These are phyloP conservation scores for Diabrotica undecimpunctata DNA, from an alignment of 1,140 invertebrate species.

Conservation along the genomic window DNA sequence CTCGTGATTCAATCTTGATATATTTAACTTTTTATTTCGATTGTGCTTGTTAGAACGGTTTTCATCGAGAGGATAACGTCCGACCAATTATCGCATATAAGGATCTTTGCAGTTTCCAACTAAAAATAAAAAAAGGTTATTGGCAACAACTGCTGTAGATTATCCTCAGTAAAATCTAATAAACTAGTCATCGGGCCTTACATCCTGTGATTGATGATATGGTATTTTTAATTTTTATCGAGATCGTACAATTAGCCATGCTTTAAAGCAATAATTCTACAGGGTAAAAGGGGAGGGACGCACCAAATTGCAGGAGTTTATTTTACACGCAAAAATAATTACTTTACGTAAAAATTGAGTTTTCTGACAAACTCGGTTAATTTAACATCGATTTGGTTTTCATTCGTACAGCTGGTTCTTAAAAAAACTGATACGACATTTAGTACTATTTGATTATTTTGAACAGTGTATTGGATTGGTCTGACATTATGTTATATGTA, in stretches of 20 bases:
- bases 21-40: neutral
- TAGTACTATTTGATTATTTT: too few species aligned
- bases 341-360: too few species aligned
- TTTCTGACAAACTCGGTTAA: too few species aligned
- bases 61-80: too few species aligned
- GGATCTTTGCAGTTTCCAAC: neutral
- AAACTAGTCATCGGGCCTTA: slow-evolving; percentile 10
- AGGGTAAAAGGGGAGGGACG: too few species aligned
- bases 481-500: too few species aligned
- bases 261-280: neutral
- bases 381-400: too few species aligned
- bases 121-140: neutral
- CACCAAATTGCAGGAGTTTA: too few species aligned
- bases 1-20: neutral
- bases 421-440: too few species aligned
- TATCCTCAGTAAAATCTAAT: slow-evolving; percentile 12
- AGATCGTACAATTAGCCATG: slow-evolving; percentile 13
- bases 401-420: too few species aligned
- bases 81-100: neutral
- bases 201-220: slow-evolving; percentile 16
- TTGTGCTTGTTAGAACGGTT: neutral
- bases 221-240: slow-evolving; percentile 13
- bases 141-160: slow-evolving; percentile 4
- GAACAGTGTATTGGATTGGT: too few species aligned
- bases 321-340: too few species aligned